Evolutionary conservation across 2,113 vertebrate genomes (phyloP).

Genomic region (Cnemophilus loriae): DNA sequence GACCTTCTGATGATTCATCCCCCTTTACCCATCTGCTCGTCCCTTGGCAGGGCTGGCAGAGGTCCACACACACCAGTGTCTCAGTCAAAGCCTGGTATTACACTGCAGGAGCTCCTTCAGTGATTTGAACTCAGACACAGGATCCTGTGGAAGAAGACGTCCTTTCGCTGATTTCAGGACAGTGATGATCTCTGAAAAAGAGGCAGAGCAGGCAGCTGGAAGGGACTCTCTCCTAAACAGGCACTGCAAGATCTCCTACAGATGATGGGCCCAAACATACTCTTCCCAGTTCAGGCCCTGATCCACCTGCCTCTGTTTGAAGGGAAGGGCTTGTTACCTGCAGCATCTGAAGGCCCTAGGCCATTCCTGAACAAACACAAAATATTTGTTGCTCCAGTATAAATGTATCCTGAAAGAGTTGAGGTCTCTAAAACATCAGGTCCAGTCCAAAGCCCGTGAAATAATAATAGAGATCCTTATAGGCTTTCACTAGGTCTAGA

Average conservation of each 20-base stretch:
- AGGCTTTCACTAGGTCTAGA: background rate
- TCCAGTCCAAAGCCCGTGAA: background rate
- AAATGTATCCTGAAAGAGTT: background rate
- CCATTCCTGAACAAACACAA: background rate
- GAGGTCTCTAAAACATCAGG: background rate
- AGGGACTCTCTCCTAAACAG: background rate
- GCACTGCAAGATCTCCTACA: background rate
- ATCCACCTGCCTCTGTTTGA: background rate
- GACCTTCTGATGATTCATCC: background rate
- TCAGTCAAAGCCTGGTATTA: background rate
- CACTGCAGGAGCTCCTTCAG: background rate
- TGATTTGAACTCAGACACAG: background rate
- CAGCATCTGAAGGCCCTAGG: background rate
- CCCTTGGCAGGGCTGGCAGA: background rate
- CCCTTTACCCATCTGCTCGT: background rate
- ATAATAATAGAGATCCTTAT: background rate
- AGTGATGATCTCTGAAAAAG: background rate
- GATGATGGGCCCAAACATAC: background rate
- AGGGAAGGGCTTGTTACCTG: background rate
- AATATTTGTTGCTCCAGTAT: background rate
- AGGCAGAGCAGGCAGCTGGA: background rate
- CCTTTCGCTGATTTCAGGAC: background rate
- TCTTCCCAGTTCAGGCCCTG: background rate
- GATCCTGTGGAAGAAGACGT: background rate
- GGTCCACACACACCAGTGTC: background rate